Base-by-base conservation (phyloP, 2,797 vertebrate genomes). In the Crax fasciolata region DNA sequence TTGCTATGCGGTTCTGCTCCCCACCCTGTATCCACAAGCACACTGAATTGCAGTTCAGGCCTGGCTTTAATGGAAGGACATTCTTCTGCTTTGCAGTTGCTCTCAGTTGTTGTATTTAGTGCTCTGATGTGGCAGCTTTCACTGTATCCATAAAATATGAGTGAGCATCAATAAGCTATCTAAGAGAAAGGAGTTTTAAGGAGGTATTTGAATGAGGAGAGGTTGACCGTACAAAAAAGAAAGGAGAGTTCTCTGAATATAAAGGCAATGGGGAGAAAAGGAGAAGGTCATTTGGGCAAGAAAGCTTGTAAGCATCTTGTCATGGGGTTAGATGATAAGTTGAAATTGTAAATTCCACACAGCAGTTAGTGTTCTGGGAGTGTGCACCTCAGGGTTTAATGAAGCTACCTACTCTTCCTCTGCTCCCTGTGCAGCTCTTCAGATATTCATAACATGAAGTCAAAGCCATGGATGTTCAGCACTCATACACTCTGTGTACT, bases 151-250 rank as follows among this genome's bases (percentile, higher is more conserved):
- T 92, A 78, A 91, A 86, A 91, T 89, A 87, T 79, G 87, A 91
- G 73, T 24, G 1, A 78, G 55, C 70, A 58, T 93, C 70, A 92
- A 76, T 76, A 90, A 93, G 24, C 13, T 84, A 11, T 35, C 54
- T 19, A 86, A 75, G 73, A 87, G 54, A 89, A 93, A 63, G 44
- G 35, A 89, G 59, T 90, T 96, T 91, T 93, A 95, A 92, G 90
- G 78, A 87, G 71, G 65, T 51, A 76, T 58, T 94, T 87, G 43
- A 75, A 81, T 59, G 66, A 87, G 11, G 9, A 87, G 35, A 51
- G 10, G 62, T 49, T 46, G 11, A 41, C 51, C 0, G 0, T 35
- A 23, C 11, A 17, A 46, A 71, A 54, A 62, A 25, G 19, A 15
- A 68, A 61, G 7, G 6, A 24, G 43, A 52, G 13, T 79, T 63